Conservation (phyloP, 2,113 vertebrate genomes). For the Herpailurus yagouaroundi region DNA sequence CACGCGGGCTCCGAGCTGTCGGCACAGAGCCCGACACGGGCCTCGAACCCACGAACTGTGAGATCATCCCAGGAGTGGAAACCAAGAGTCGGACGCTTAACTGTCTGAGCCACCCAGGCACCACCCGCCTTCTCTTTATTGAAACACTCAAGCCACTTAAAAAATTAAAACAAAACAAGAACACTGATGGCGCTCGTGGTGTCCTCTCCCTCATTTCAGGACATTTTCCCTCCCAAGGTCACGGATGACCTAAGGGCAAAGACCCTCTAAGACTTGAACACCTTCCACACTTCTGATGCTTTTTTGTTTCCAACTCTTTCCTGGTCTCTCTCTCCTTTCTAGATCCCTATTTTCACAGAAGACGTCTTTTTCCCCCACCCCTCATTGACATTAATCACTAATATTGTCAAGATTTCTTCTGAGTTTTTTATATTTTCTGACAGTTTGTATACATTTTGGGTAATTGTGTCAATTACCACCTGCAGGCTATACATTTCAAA, state of each 20-base stretch:
- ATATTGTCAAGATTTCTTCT: neutral
- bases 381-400: neutral
- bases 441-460: neutral
- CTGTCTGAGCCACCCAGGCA: no score
- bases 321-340: neutral
- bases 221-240: no score
- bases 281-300: fast-evolving
- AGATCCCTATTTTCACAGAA: neutral
- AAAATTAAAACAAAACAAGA: neutral
- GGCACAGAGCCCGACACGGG: no score
- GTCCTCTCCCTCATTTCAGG: fast-evolving
- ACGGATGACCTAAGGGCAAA: fast-evolving
- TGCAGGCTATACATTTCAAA: neutral
- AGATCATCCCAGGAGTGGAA: no score
- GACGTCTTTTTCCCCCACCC: fast-evolving
- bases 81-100: no score
- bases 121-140: neutral
- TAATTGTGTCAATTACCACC: neutral
- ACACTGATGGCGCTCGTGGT: fast-evolving
- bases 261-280: fast-evolving
- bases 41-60: fast-evolving
- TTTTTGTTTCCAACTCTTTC: neutral
- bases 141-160: neutral
- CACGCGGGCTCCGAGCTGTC: no score
- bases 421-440: neutral